Base-by-base conservation (phyloP, 2,113 vertebrate genomes). In the Propithecus coquereli region DNA sequence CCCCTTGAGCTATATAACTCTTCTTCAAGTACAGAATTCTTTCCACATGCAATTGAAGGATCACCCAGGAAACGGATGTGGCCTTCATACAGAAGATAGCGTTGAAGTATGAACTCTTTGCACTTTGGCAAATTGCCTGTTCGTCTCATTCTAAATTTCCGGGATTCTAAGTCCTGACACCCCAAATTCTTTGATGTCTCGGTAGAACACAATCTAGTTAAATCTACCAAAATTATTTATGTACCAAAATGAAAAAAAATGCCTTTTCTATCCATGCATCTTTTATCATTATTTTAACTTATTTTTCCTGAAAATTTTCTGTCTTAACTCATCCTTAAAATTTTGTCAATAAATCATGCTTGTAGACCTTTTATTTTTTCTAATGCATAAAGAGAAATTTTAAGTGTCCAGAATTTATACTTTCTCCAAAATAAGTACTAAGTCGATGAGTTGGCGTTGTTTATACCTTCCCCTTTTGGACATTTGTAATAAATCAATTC, bases 401-500 rank as follows among this genome's bases (percentile, higher is more conserved):
- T 73, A 79, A 86, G 63, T 54, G 23, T 87, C 32, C 18, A 74
- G 68, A 91, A 27, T 94, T 50, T 65, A 32, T 54, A 4, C n/a
- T 86, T 96, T 91, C 23, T 91, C 16, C 30, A 45, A 6, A 37
- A 50, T 94, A 71, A 43, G 27, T 16, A 30, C 23, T 25, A 12
- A 7, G 1, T 70, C 20, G 3, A 8, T 37, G 32, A 81, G 43
- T 66, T 87, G 63, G 6, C 2, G 25, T 37, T 70, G 12, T 61
- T 27, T 0, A 0, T 82, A 11, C 20, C 32, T n/a, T 84, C 85
- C 74, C 4, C 71, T 57, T 94, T 94, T 95, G 68, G 84, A 92
- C 92, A 65, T 97, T 70, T 1, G 3, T 96, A 84, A 91, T 97
- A 84, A 92, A 93, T 97, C 95, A 95, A 97, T 98, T 97, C 37